A percentile compares a stretch with the other conserved stretches of the same genome.
phyloP scores from a whole-genome alignment of 2,888 invertebrate genomes.

The Stenchaetothrips biformis region DNA sequence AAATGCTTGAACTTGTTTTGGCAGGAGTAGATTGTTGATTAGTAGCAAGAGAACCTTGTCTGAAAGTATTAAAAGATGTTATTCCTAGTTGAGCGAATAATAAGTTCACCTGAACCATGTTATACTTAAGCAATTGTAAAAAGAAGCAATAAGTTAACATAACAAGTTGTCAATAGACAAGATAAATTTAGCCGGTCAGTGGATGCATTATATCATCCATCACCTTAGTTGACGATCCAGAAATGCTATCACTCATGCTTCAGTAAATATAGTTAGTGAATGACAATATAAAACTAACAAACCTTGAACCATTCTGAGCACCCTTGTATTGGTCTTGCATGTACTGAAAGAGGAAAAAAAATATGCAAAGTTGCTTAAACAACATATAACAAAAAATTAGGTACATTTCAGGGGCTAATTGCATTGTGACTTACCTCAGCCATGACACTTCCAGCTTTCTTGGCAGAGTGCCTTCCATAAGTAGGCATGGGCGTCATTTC shows the following conservation, averaged over 20 bases:
- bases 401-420: too few species aligned
- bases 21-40: background rate
- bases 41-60: background rate
- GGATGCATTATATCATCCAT: background rate
- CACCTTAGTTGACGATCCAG: background rate
- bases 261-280: too few species aligned
- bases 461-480: conserved; percentile 36
- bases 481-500: conserved; percentile 29
- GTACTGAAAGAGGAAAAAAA: background rate
- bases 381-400: too few species aligned
- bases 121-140: background rate
- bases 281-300: background rate
- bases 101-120: background rate
- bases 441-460: conserved; percentile 37
- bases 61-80: background rate
- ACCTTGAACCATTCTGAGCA: background rate
- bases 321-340: background rate
- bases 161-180: background rate
- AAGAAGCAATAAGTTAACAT: background rate
- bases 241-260: too few species aligned
- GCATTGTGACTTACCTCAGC: conserved; percentile 36
- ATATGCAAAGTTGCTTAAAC: background rate
- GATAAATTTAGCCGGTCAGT: background rate
- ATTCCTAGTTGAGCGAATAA: background rate
- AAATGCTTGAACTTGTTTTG: background rate